phyloP scores from a whole-genome alignment of 2,113 vertebrate genomes.

The Strix uralensis region DNA sequence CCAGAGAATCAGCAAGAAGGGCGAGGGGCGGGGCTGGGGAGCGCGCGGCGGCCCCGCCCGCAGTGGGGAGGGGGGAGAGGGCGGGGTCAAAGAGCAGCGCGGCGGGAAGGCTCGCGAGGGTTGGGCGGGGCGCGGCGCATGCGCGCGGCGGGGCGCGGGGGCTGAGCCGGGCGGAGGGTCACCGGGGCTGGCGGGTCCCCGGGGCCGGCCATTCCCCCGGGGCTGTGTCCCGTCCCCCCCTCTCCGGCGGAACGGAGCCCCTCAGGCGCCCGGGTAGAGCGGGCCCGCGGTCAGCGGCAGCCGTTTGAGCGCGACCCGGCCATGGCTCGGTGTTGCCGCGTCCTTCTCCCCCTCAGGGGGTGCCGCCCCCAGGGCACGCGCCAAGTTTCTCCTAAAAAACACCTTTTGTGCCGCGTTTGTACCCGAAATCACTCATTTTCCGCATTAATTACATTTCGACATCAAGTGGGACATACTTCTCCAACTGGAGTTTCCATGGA shows the following conservation, averaged over 20 bases:
- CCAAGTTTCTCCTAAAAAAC: accelerated
- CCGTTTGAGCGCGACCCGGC: neutral
- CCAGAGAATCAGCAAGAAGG: neutral
- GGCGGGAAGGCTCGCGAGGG: neutral
- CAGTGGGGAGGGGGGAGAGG: neutral
- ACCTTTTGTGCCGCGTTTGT: accelerated
- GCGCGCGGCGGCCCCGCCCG: too few species aligned
- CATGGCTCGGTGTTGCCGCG: too few species aligned
- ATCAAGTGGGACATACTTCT: accelerated
- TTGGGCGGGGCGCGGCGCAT: neutral
- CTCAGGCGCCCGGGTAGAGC: too few species aligned
- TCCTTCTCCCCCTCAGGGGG: neutral
- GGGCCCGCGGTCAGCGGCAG: neutral
- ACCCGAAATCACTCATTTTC: accelerated
- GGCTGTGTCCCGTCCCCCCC: too few species aligned
- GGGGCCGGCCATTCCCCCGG: too few species aligned
- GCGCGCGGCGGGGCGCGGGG: neutral
- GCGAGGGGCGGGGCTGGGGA: neutral
- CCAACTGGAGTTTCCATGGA: accelerated
- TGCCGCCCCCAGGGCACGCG: too few species aligned
- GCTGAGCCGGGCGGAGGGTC: too few species aligned
- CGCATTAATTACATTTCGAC: accelerated
- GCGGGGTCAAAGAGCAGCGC: neutral
- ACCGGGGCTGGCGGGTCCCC: too few species aligned
- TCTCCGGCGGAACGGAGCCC: too few species aligned